phyloP scores from a whole-genome alignment of 2,797 vertebrate species.

The Bradypus variegatus region DNA sequence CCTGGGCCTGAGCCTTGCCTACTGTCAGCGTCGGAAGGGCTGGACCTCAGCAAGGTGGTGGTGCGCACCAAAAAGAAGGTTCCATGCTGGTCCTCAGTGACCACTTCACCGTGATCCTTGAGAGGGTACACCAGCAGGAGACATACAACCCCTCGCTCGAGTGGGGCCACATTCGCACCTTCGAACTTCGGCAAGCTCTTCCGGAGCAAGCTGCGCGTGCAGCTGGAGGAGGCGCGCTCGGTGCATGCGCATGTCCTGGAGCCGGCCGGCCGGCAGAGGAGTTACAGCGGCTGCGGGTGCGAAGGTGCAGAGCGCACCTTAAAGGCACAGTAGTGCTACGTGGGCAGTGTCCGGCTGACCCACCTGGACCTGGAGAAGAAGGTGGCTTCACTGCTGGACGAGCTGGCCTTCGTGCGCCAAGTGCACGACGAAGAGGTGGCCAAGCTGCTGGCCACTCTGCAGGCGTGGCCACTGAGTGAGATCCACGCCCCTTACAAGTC shows the following conservation, averaged over 20 bases:
- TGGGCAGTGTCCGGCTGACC: slow-evolving; percentile 85
- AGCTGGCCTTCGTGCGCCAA: slow-evolving; percentile 84
- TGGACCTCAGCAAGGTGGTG: too few species aligned
- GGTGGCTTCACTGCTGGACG: slow-evolving; percentile 84
- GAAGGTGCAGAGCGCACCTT: slow-evolving; percentile 75
- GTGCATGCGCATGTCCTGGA: slow-evolving; percentile 81
- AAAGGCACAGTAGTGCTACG: slow-evolving; percentile 82
- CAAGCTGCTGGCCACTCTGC: slow-evolving; percentile 82
- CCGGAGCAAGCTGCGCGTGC: slow-evolving; percentile 84
- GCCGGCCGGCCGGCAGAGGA: slow-evolving; percentile 82
- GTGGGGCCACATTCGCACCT: slow-evolving; percentile 77
- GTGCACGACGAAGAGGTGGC: slow-evolving; percentile 85
- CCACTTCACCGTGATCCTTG: too few species aligned
- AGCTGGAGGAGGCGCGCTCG: slow-evolving; percentile 80
- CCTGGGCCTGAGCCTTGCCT: slow-evolving; percentile 77
- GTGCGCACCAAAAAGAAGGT: too few species aligned
- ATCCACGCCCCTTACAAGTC: slow-evolving; percentile 87
- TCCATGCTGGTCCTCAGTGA: too few species aligned
- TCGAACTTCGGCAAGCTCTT: slow-evolving; percentile 82
- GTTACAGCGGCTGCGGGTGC: not conserved
- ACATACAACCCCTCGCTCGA: slow-evolving; percentile 86
- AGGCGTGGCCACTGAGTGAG: slow-evolving; percentile 85
- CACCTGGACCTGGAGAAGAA: slow-evolving; percentile 87
- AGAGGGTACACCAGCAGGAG: slow-evolving; percentile 74
- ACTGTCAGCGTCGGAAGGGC: too few species aligned